Evolutionary conservation across 1,140 invertebrate genomes (phyloP), one percentile per base, ranked within the genome.

Genomic region (Camponotus floridanus): DNA sequence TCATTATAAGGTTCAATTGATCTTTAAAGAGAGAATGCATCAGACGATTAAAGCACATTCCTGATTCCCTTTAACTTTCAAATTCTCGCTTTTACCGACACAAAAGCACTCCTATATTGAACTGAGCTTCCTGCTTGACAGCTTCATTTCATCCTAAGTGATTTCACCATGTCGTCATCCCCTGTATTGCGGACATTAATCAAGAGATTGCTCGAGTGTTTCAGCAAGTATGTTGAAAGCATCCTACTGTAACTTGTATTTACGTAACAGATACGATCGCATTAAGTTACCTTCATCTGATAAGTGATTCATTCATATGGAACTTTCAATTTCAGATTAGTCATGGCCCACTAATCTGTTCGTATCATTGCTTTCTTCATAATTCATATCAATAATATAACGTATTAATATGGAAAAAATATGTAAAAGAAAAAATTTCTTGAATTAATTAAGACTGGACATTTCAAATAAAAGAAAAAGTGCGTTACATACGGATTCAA

Each of bases 151-250:
- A 71, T 31, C 33, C 78, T 65, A 62, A 81, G 67, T 81, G 85
- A 36, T 70, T 73, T 71, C 67, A 26, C 65, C 13, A 21, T 81
- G 85, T 86, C 65, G 59, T 51, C 57, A 59, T 80, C 76, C n/a
- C 51, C 31, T 11, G 76, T 64, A 70, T 81, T 42, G 9, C 21
- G 45, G 26, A 71, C 64, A 86, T 86, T 81, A 86, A 86, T 86
- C 85, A 81, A 68, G 36, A 59, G 45, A 51, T 81, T 68, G 21
- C 36, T n/a, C 15, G 18, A 73, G 21, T 70, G 78, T 80, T 80
- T 42, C 78, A 80, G 78, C 33, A 70, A 70, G 78, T 42, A 65
- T 15, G 65, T 70, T 70, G 48, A 80, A 70, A 59, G 36, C 65
- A 26, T 57, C n/a, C 45, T 42, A 57, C 21, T 39, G 65, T 59